phyloP scores from a whole-genome alignment of 2,113 vertebrate species.

The Sorex araneus region DNA sequence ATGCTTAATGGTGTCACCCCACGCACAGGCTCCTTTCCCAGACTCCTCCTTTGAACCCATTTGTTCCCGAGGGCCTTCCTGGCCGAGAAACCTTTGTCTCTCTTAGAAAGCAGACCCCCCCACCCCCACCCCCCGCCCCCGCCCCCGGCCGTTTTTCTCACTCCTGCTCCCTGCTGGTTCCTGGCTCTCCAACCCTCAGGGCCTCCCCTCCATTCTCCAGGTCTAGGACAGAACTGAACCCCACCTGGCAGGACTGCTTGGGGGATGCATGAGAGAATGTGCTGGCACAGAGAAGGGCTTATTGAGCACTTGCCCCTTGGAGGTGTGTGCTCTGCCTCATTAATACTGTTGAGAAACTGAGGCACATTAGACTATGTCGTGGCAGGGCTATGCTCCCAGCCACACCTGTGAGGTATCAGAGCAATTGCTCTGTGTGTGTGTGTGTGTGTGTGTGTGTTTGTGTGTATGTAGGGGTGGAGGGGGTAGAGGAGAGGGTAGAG shows the following conservation, averaged over 20 bases:
- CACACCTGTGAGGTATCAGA: neutral
- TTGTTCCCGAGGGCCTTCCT: neutral
- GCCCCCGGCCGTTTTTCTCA: too few species aligned
- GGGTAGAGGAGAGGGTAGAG: too few species aligned
- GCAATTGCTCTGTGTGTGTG: too few species aligned
- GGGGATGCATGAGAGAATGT: conserved; percentile 72
- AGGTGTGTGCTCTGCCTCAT: neutral
- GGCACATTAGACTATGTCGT: neutral
- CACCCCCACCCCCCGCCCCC: too few species aligned
- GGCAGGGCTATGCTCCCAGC: neutral
- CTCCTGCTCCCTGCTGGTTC: neutral
- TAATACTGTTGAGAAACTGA: conserved; percentile 45
- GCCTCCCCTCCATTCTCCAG: neutral
- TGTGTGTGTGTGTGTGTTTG: too few species aligned
- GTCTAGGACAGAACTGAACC: conserved; percentile 66
- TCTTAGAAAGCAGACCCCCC: too few species aligned
- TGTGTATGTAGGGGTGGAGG: too few species aligned
- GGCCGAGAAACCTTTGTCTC: neutral
- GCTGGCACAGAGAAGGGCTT: conserved; percentile 49
- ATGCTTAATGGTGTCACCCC: neutral
- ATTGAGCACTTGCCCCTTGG: neutral
- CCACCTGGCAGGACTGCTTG: conserved; percentile 58
- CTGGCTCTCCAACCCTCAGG: conserved; percentile 44
- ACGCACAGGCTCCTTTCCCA: neutral
- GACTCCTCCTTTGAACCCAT: neutral